Evolutionary conservation across 2,113 vertebrate species (phyloP).

Genomic region (Amphiprion percula): DNA sequence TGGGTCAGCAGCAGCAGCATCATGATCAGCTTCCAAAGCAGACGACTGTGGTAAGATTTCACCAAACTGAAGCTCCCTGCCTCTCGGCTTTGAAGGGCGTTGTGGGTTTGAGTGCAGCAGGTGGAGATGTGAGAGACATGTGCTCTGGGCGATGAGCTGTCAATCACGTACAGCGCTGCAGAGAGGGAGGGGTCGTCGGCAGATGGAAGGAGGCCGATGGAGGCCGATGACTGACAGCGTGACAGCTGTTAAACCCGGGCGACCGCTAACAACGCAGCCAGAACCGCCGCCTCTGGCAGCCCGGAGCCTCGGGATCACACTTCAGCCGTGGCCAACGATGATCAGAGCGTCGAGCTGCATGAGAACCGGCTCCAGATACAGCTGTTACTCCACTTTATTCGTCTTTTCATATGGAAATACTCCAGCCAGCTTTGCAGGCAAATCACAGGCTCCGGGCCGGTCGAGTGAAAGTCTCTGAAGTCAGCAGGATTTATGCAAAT

Average conservation of each 20-base stretch:
- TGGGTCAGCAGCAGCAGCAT: too few species aligned
- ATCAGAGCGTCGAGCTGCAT: neutral
- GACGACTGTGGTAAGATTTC: neutral
- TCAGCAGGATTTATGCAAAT: too few species aligned
- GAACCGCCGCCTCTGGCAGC: constrained; percentile 11
- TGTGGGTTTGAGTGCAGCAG: neutral
- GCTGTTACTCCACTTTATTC: neutral
- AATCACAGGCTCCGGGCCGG: too few species aligned
- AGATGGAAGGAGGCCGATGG: constrained; percentile 23
- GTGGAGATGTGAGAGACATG: constrained; percentile 5
- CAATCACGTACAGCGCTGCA: constrained; percentile 26
- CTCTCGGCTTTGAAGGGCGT: neutral
- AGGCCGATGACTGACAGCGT: constrained; percentile 6
- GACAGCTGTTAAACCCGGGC: constrained; percentile 19
- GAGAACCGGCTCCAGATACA: neutral
- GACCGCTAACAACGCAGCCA: constrained; percentile 2
- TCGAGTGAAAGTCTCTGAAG: too few species aligned
- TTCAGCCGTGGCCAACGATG: neutral
- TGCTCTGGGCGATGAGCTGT: constrained; percentile 17
- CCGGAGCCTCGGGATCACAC: neutral
- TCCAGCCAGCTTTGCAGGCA: neutral
- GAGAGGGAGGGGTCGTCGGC: too few species aligned
- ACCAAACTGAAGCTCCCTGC: neutral
- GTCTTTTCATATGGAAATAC: neutral
- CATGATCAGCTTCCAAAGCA: neutral